phyloP scores from a whole-genome alignment of 2,888 invertebrate species.

The Tachina grossa region DNA sequence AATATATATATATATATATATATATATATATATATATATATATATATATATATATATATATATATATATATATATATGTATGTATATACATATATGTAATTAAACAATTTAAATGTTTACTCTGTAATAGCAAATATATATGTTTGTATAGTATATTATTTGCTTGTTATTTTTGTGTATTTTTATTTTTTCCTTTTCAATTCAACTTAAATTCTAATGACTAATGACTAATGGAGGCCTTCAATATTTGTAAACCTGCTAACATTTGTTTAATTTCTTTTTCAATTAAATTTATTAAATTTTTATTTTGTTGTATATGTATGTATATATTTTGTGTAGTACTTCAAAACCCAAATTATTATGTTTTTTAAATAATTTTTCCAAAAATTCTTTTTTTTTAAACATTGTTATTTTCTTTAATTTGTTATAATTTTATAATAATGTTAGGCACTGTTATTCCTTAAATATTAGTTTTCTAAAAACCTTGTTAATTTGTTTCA shows the following conservation, averaged over 20 bases:
- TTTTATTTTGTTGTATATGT: slow-evolving; percentile 43
- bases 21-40: not conserved
- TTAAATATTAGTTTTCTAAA: slow-evolving; percentile 72
- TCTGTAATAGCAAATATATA: slow-evolving; percentile 35
- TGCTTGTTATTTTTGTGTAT: slow-evolving; percentile 35
- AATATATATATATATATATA: not conserved
- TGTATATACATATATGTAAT: not conserved
- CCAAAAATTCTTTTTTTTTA: slow-evolving; percentile 58
- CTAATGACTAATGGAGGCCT: slow-evolving; percentile 72
- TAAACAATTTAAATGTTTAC: slow-evolving; percentile 59
- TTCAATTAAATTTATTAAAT: slow-evolving; percentile 32
- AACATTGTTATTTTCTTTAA: slow-evolving; percentile 52
- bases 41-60: not conserved
- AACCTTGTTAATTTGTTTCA: slow-evolving; percentile 67
- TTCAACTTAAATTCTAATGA: slow-evolving; percentile 66
- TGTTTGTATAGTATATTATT: slow-evolving; percentile 33
- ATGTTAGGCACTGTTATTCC: slow-evolving; percentile 73
- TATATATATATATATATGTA: not conserved
- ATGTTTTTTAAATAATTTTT: slow-evolving; percentile 45
- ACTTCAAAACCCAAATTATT: slow-evolving; percentile 59
- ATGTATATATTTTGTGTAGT: slow-evolving; percentile 40
- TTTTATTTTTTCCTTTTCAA: slow-evolving; percentile 37
- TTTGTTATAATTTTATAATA: slow-evolving; percentile 43
- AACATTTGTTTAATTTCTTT: slow-evolving; percentile 41
- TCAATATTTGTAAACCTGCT: slow-evolving; percentile 61